Base-by-base conservation (phyloP, 1,140 invertebrate genomes). In the Lepidurus arcticus region DNA sequence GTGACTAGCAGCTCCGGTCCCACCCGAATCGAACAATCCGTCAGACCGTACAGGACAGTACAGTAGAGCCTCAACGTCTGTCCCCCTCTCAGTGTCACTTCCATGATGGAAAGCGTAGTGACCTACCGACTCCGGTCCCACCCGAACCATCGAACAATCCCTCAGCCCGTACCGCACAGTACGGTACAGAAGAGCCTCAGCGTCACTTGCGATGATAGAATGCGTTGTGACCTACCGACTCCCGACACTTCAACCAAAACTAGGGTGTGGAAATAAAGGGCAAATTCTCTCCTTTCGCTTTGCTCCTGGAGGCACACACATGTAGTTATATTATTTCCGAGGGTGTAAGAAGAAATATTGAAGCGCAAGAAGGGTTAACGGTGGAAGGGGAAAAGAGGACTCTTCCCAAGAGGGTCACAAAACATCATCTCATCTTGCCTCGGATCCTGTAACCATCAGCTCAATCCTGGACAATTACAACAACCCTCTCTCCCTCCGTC, bases 401-500 rank as follows among this genome's bases (percentile, higher is more conserved):
- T 65, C 53, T n/a, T 65, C 53, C 53, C 53, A 65, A 65, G 53
- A 65, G 53, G 53, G 53, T 16, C 53, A 65, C 53, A 65, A 65
- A 65, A 65, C 53, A 21, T 21, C 53, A 65, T 65, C 53, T 65
- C 53, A 65, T 65, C 53, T 65, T 65, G 53, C 53, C 53, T n/a
- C 53, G 53, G 53, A 65, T 65, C 53, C 53, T 65, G 53, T 65
- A 65, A 65, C 53, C 21, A 34, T 34, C 34, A 65, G 53, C 53
- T 65, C 53, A 21, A 65, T n/a, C 21, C 53, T n/a, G 53, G 53
- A 65, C 53, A 65, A 65, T 65, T 65, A 65, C 53, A 65, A 65
- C n/a, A 65, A 65, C n/a, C 53, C 53, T 65, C 53, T 65, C 53
- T 13, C 21, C 53, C 16, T 65, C 34, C 34, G 34, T 34, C 34